Evolutionary conservation across 1,140 invertebrate species (phyloP).

Genomic region (Habropoda laboriosa): DNA sequence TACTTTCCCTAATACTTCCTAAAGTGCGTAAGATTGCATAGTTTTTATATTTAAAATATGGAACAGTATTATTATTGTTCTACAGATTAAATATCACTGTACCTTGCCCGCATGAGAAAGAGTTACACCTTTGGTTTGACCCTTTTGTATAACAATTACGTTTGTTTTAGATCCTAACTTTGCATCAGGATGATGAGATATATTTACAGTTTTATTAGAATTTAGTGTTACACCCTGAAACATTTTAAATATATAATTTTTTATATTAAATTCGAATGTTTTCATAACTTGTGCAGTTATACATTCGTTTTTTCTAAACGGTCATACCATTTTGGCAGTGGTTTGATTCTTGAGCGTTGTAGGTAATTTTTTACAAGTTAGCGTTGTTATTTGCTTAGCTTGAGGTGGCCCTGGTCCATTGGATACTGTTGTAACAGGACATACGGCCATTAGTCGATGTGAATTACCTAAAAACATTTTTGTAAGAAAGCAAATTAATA

Average conservation of each 20-base stretch:
- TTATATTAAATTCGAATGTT: background rate
- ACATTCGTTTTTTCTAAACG: slow-evolving; percentile 18
- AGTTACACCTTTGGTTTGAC: slow-evolving; percentile 73
- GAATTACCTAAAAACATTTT: slow-evolving; percentile 51
- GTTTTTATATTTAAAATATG: slow-evolving; percentile 7
- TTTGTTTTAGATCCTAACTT: slow-evolving; percentile 74
- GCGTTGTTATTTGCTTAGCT: slow-evolving; percentile 44
- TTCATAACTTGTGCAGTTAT: background rate
- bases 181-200: slow-evolving; percentile 65
- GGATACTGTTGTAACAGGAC: slow-evolving; percentile 61
- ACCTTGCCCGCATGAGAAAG: slow-evolving; percentile 78
- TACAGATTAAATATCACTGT: slow-evolving; percentile 25
- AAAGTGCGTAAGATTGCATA: slow-evolving; percentile 25
- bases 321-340: slow-evolving; percentile 70
- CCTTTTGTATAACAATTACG: slow-evolving; percentile 78
- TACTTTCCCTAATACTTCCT: slow-evolving; percentile 78
- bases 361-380: slow-evolving; percentile 70
- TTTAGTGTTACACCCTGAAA: slow-evolving; percentile 68
- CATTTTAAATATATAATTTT: slow-evolving; percentile 25
- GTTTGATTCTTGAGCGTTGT: slow-evolving; percentile 69
- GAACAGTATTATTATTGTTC: slow-evolving; percentile 9
- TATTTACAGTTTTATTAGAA: slow-evolving; percentile 70
- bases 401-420: slow-evolving; percentile 72
- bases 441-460: slow-evolving; percentile 57
- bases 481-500: background rate